A percentile compares a stretch with the other conserved stretches of the same genome.
Evolutionary conservation across 2,797 vertebrate genomes (phyloP).

Genomic region (Leptodactylus fallax): DNA sequence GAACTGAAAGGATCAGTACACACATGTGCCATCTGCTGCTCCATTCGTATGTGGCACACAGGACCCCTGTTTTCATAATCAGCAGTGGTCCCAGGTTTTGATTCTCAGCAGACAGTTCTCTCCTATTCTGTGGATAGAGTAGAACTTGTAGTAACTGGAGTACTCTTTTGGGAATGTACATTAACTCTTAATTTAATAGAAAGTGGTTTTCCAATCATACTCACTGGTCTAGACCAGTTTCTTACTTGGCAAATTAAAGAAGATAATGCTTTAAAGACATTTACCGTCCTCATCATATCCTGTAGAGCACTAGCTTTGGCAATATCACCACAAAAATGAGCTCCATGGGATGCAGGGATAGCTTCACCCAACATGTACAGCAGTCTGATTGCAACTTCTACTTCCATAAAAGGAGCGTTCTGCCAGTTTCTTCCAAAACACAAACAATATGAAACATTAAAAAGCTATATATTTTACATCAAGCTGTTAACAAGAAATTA

Average conservation of each 20-base stretch:
- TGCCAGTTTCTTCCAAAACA: constrained; percentile 81
- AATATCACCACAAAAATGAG: constrained; percentile 92
- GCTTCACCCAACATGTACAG: constrained; percentile 98
- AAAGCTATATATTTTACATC: no score
- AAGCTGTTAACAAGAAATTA: no score
- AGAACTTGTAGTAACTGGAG: no score
- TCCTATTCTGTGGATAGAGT: no score
- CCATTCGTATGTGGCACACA: no score
- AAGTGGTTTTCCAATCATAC: not conserved
- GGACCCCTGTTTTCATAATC: no score
- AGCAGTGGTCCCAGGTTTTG: no score
- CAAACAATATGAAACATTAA: not conserved
- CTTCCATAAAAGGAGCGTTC: constrained; percentile 90
- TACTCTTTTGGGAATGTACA: no score
- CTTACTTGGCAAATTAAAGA: not conserved
- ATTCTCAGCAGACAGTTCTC: no score
- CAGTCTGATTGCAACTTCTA: constrained; percentile 93
- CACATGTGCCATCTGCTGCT: no score
- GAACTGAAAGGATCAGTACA: no score
- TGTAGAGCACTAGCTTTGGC: constrained; percentile 92
- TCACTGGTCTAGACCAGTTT: not conserved
- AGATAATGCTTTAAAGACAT: constrained; percentile 61
- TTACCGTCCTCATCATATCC: constrained; percentile 97
- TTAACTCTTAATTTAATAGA: no score
- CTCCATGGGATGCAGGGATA: constrained; percentile 92